These are phyloP conservation scores for Perdita meconis DNA, from an alignment of 2,888 invertebrate genomes.

Conservation along the genomic window DNA sequence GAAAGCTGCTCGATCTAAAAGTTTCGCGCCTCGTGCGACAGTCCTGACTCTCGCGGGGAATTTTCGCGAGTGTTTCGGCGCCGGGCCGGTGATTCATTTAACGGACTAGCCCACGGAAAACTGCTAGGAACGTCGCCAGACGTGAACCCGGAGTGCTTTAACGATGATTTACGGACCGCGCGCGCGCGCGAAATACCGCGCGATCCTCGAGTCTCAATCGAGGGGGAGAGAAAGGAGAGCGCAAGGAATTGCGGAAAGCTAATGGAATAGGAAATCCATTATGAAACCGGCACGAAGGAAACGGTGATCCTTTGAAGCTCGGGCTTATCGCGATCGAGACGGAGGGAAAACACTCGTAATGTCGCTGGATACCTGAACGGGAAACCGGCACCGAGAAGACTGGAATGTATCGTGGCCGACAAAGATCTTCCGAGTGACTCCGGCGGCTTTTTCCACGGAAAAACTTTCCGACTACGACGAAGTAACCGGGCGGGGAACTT, in stretches of 20 bases:
- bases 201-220: neutral
- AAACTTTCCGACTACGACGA: constrained; percentile 13
- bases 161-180: constrained; percentile 57
- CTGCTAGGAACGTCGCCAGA: constrained; percentile 43
- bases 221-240: neutral
- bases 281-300: neutral
- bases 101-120: constrained; percentile 34
- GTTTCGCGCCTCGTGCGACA: constrained; percentile 31
- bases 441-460: neutral
- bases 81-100: constrained; percentile 61
- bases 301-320: constrained; percentile 5
- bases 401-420: constrained; percentile 9
- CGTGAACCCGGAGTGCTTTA: constrained; percentile 54
- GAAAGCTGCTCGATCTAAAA: constrained; percentile 58
- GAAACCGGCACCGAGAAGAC: neutral
- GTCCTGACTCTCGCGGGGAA: constrained; percentile 11
- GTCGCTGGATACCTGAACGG: constrained; percentile 2
- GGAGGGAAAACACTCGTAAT: neutral
- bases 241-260: constrained; percentile 7
- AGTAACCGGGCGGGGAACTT: constrained; percentile 24
- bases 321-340: constrained; percentile 14
- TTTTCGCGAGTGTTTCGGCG: constrained; percentile 52
- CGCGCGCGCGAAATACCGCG: constrained; percentile 43
- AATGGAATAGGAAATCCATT: constrained; percentile 52
- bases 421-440: neutral